Base-by-base conservation (phyloP, 2,888 invertebrate species). In the Gari tellinella region DNA sequence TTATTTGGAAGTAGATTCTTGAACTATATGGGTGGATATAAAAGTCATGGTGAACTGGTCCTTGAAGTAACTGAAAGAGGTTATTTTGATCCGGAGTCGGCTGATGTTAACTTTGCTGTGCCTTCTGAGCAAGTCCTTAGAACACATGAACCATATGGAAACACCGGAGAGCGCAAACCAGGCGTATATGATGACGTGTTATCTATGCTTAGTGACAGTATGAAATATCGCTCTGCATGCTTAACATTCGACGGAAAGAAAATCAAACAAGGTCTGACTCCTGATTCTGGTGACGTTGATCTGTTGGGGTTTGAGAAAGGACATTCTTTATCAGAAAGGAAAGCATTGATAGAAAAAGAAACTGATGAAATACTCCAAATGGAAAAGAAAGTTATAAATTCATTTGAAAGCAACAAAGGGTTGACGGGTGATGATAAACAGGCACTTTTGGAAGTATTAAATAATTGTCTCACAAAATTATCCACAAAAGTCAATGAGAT, bases 1-100 rank as follows among this genome's bases (percentile, higher is more conserved):
- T 14, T 38, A 19, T 55, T 55, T 40, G 55, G 41, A 37, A 41
- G 38, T 19, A 38, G 55, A 23, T 56, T 56, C 41, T 14, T 53
- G 5, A 10, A 25, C n/a, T 25, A 26, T 31, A 51, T 51, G 51
- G 21, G 51, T 26, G 51, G 25, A 1, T 15, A n/a, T 12, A 51
- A 51, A n/a, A 51, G 26, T 25, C 25, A 51, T n/a, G 7, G 51
- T 4, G 26, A 51, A 8, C 1, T 21, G 4, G 21, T 51, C 8
- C n/a, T 25, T 7, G 31, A 15, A 12, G 26, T 25, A 19, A 26
- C 19, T 25, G 25, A n/a, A 21, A n/a, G 26, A 15, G 26, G 51
- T 51, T n/a, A 51, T 14, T 26, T 26, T 25, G n/a, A 25, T 25
- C 51, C 51, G n/a, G 31, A n/a, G 2, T 25, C 51, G n/a, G 23